A percentile compares a stretch with the other conserved stretches of the same genome.
These are phyloP conservation scores for Stenolophus ochropezus DNA, from an alignment of 2,888 invertebrate species.

Conservation along the genomic window DNA sequence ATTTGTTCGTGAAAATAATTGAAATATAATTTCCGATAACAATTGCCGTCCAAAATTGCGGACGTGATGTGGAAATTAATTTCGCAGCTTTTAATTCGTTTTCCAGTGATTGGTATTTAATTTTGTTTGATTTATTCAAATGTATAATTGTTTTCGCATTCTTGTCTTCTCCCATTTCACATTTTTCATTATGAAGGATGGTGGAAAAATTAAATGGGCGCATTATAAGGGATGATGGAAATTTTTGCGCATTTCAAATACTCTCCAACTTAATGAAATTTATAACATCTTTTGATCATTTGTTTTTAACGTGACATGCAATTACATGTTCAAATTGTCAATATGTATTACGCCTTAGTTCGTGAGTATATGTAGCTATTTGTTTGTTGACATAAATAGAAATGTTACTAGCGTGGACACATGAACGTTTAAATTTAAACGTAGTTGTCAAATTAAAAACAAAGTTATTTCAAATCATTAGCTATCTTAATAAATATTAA, in stretches of 20 bases:
- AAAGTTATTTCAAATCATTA: too few relatives aligned
- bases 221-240: background rate
- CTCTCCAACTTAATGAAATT: background rate
- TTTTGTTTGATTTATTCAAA: constrained; percentile 19
- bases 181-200: background rate
- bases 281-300: background rate
- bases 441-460: too few relatives aligned
- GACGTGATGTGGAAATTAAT: constrained; percentile 6
- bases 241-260: background rate
- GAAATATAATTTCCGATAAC: constrained; percentile 6
- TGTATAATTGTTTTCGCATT: constrained; percentile 2
- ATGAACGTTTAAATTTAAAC: too few relatives aligned
- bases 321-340: too few relatives aligned
- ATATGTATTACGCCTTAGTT: too few relatives aligned
- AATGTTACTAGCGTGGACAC: too few relatives aligned
- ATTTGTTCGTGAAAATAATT: constrained; percentile 10
- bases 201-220: background rate
- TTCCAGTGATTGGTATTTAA: constrained; percentile 24
- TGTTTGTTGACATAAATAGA: too few relatives aligned
- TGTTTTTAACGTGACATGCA: too few relatives aligned
- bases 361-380: too few relatives aligned
- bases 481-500: too few relatives aligned
- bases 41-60: background rate
- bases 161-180: constrained; percentile 14
- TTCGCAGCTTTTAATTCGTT: background rate